Evolutionary conservation across 2,888 invertebrate species (phyloP).

Genomic region (Philhelius pedissequus): DNA sequence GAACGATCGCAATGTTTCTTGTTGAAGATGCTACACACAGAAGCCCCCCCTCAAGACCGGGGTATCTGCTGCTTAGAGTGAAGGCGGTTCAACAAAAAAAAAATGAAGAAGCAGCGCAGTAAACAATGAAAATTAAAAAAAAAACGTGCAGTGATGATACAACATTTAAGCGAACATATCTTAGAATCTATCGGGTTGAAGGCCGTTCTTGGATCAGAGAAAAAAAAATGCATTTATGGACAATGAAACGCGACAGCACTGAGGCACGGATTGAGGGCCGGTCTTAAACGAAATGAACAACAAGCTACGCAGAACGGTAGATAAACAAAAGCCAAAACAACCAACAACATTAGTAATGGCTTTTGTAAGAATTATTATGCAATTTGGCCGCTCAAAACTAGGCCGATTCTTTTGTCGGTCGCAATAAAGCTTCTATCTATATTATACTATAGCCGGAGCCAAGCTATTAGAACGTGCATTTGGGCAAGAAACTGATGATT

Average conservation of each 20-base stretch:
- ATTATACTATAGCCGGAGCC: neutral
- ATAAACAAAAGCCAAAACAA: constrained; percentile 51
- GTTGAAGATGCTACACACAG: constrained; percentile 32
- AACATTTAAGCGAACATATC: constrained; percentile 66
- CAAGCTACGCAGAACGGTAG: constrained; percentile 41
- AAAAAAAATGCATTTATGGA: constrained; percentile 35
- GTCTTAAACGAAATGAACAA: constrained; percentile 13
- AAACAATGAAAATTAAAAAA: constrained; percentile 43
- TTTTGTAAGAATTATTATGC: constrained; percentile 68
- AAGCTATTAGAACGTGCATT: constrained; percentile 54
- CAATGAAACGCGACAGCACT: constrained; percentile 34
- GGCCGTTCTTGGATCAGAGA: constrained; percentile 38
- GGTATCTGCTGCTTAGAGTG: neutral
- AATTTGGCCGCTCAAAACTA: constrained; percentile 63
- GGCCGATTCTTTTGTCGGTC: constrained; percentile 69
- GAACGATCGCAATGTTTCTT: neutral
- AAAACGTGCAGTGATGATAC: constrained; percentile 53
- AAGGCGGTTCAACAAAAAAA: constrained; percentile 1
- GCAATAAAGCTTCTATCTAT: neutral
- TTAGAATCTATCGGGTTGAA: constrained; percentile 66
- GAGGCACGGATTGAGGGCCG: neutral
- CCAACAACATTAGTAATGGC: constrained; percentile 62
- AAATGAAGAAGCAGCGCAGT: constrained; percentile 44
- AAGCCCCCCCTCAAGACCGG: constrained; percentile 12
- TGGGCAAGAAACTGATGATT: constrained; percentile 34